Evolutionary conservation across 2,888 invertebrate genomes (phyloP).

Genomic region (Smittia aterrima): DNA sequence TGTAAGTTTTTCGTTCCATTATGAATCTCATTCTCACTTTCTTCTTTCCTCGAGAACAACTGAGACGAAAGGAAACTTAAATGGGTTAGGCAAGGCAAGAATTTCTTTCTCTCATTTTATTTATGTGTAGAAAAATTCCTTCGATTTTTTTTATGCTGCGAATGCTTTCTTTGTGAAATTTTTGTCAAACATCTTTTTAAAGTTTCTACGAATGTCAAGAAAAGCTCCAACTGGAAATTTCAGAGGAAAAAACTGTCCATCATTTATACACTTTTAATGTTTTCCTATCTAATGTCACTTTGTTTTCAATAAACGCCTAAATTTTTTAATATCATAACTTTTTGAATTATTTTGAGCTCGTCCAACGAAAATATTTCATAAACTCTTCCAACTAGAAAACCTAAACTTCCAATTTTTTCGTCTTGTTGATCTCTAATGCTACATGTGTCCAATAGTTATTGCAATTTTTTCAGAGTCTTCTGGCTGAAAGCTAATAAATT

Average conservation of each 20-base stretch:
- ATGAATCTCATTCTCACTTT: conserved; percentile 11
- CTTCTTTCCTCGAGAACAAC: neutral
- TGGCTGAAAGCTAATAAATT: too few species aligned
- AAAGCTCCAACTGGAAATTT: neutral
- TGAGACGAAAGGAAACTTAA: neutral
- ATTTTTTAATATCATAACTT: neutral
- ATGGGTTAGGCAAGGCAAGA: conserved; percentile 32
- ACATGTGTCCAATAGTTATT: neutral
- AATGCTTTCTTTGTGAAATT: neutral
- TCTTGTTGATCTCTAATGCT: neutral
- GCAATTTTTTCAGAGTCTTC: neutral
- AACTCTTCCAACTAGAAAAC: neutral
- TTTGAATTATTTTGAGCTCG: neutral
- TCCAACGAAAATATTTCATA: neutral
- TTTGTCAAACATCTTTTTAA: neutral
- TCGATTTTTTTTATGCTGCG: neutral
- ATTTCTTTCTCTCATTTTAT: neutral
- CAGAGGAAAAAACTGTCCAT: neutral
- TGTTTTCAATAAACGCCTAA: neutral
- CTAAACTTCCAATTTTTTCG: too few species aligned
- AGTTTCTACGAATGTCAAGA: neutral
- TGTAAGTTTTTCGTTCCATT: neutral
- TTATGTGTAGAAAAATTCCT: conserved; percentile 28
- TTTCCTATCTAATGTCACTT: conserved; percentile 23
- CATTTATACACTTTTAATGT: conserved; percentile 15